phyloP scores from a whole-genome alignment of 2,797 vertebrate genomes.

The Peromyscus eremicus region DNA sequence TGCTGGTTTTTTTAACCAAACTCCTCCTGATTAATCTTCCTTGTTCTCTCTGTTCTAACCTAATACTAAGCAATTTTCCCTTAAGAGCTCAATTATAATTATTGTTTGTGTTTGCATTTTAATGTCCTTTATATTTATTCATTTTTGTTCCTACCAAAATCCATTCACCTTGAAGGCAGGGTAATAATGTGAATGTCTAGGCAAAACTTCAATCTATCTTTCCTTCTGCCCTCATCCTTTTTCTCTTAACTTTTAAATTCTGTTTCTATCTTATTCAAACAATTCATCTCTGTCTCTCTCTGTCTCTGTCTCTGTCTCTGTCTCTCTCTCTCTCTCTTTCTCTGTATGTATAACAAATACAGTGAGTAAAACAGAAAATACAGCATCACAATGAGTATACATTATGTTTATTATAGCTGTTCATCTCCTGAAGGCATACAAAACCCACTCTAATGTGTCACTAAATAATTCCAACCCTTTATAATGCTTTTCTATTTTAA shows the following conservation, averaged over 20 bases:
- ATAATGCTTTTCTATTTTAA: conserved; percentile 34
- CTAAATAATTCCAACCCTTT: background rate
- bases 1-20: background rate
- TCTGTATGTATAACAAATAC: background rate
- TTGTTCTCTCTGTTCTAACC: conserved; percentile 58
- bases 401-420: conserved; percentile 42
- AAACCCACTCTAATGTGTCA: background rate
- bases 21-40: conserved; percentile 33
- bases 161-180: conserved; percentile 37
- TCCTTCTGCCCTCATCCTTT: background rate
- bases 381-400: background rate
- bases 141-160: conserved; percentile 57
- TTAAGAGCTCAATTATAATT: conserved; percentile 54
- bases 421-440: conserved; percentile 13
- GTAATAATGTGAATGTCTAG: conserved; percentile 3
- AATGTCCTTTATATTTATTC: conserved; percentile 23
- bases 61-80: conserved; percentile 6
- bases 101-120: conserved; percentile 61
- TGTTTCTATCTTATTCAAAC: conserved; percentile 24
- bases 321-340: no score
- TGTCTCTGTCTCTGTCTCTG: no score
- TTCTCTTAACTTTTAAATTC: background rate
- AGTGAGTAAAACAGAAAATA: background rate
- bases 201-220: conserved; percentile 19
- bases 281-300: conserved; percentile 2